Base-by-base conservation (phyloP, 2,888 invertebrate genomes). In the Physocephala rufipes region DNA sequence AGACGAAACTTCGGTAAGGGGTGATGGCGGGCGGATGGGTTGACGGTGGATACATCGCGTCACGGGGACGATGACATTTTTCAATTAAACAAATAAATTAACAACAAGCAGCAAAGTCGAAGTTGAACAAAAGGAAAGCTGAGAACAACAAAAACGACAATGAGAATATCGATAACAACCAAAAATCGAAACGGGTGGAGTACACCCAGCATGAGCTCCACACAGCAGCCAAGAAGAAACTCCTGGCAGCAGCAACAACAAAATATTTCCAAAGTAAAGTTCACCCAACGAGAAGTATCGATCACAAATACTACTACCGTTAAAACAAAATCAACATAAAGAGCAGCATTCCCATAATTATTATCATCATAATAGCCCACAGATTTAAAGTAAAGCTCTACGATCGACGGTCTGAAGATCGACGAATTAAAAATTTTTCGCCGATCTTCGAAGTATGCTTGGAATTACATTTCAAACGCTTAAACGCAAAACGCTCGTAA, bases 41-140 rank as follows among this genome's bases (percentile, higher is more conserved):
- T n/a, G n/a, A n/a, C 28, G 9, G 58, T 59, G 67, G 63, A 63
- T 68, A 67, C 68, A 45, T 72, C 67, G 69, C 61, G 66, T 1
- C 45, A 59, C 47, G 68, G 61, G 61, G 61, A 73, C 73, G 71
- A 77, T 79, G 78, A 79, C 79, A 82, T 81, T 84, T 84, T 84
- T 82, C 83, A 85, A 84, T 85, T 84, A 84, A 84, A 84, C 79
- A 81, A 78, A 84, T 79, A 80, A 80, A 81, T 82, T 78, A 77
- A 74, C 72, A 75, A 75, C 76, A 75, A 74, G 77, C 73, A 67
- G 73, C 73, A 73, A n/a, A n/a, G 67, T 51, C 70, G 71, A 53
- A 58, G 61, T 70, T 55, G 51, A 70, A 70, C 59, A 55, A 61
- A 67, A 53, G 15, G 53, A 30, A 68, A 71, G 30, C 15, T 51